Percentiles rank a stretch among this genome's conserved stretches.
These are phyloP conservation scores for Manis javanica DNA, from an alignment of 2,797 vertebrate genomes.

Conservation along the genomic window DNA sequence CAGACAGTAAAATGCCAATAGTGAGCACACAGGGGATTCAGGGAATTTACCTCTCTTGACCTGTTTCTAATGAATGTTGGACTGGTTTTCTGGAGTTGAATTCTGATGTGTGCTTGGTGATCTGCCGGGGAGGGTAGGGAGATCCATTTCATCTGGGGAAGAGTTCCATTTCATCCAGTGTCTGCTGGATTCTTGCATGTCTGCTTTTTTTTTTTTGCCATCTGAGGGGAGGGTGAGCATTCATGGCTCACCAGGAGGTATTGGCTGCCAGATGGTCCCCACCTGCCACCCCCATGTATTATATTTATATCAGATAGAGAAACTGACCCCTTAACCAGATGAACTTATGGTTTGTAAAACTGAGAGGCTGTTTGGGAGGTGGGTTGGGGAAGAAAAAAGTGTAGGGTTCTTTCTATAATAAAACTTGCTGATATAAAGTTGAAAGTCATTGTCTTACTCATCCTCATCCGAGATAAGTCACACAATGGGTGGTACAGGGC, in stretches of 20 bases:
- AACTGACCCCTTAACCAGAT: not conserved
- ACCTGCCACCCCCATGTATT: not conserved
- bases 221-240: not conserved
- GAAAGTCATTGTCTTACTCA: constrained; percentile 75
- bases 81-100: not conserved
- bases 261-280: not conserved
- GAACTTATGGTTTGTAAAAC: not conserved
- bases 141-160: not conserved
- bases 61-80: not conserved
- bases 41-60: not conserved
- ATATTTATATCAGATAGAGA: not conserved
- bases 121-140: not conserved
- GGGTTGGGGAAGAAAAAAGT: not conserved
- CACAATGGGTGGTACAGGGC: not conserved
- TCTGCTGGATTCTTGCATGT: not conserved
- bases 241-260: too few species aligned
- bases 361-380: constrained; percentile 14
- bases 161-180: not conserved
- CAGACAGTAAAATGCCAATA: not conserved
- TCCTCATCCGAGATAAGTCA: constrained; percentile 51
- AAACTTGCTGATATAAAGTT: constrained; percentile 49
- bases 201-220: not conserved
- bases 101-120: not conserved
- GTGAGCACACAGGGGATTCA: not conserved
- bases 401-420: constrained; percentile 49